Conservation (phyloP, 2,888 invertebrate species). For the Brenthis daphne region DNA sequence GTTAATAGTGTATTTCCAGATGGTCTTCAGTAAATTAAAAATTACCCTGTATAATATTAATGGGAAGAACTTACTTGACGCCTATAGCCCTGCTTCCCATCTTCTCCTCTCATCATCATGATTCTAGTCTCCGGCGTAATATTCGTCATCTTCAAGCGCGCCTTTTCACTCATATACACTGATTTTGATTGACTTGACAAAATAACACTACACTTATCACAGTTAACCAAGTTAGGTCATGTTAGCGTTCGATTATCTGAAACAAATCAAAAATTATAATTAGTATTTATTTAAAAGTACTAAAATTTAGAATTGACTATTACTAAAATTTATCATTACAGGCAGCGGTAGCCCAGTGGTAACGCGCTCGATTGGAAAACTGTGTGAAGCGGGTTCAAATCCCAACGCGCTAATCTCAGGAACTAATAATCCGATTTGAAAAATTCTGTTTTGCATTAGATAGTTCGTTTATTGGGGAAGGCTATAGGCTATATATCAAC, state of each 20-base stretch:
- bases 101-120: constrained; percentile 70
- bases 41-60: background rate
- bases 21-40: no score
- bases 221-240: constrained; percentile 25
- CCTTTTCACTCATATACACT: constrained; percentile 69
- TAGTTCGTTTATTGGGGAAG: no score
- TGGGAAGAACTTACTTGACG: constrained; percentile 63
- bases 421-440: no score
- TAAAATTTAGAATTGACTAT: background rate
- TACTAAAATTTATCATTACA: no score
- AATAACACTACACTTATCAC: constrained; percentile 27
- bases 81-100: constrained; percentile 64
- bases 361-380: no score
- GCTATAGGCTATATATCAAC: no score
- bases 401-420: no score
- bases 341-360: no score
- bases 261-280: constrained; percentile 34
- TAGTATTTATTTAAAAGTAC: background rate
- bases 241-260: constrained; percentile 33
- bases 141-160: constrained; percentile 70
- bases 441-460: no score
- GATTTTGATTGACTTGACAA: constrained; percentile 37
- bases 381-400: no score
- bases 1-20: no score
- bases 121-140: constrained; percentile 73